A percentile compares a stretch with the other conserved stretches of the same genome.
phyloP scores from a whole-genome alignment of 2,888 invertebrate genomes.

The Lithophane leautieri region DNA sequence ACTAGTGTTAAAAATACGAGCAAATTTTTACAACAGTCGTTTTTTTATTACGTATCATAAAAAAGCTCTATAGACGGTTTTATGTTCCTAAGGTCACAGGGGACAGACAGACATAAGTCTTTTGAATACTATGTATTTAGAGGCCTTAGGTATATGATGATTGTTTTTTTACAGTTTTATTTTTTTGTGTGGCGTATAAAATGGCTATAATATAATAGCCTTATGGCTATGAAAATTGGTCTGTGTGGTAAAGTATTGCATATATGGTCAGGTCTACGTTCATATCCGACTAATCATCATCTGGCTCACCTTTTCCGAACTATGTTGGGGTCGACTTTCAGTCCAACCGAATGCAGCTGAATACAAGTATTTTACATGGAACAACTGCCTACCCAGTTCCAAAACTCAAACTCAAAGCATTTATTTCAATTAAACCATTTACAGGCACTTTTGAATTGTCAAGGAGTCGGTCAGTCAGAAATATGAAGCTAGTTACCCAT shows the following conservation, averaged over 20 bases:
- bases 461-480: no score
- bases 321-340: neutral
- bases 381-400: neutral
- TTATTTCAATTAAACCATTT: no score
- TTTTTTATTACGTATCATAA: slow-evolving; percentile 44
- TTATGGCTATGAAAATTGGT: neutral
- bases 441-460: no score
- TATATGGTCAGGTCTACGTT: neutral
- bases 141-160: neutral
- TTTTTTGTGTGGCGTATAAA: neutral
- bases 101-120: slow-evolving; percentile 49
- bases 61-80: slow-evolving; percentile 33
- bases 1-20: slow-evolving; percentile 17
- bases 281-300: neutral
- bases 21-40: slow-evolving; percentile 34
- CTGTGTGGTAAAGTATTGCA: neutral
- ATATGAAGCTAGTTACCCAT: no score
- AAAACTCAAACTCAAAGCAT: no score
- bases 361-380: neutral
- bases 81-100: slow-evolving; percentile 49
- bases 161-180: slow-evolving; percentile 1
- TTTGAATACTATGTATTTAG: slow-evolving; percentile 24
- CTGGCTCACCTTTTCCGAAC: neutral
- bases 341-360: neutral
- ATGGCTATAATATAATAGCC: neutral